Evolutionary conservation across 2,113 vertebrate genomes (phyloP).

Genomic region (Boulengeromyrus knoepffleri): DNA sequence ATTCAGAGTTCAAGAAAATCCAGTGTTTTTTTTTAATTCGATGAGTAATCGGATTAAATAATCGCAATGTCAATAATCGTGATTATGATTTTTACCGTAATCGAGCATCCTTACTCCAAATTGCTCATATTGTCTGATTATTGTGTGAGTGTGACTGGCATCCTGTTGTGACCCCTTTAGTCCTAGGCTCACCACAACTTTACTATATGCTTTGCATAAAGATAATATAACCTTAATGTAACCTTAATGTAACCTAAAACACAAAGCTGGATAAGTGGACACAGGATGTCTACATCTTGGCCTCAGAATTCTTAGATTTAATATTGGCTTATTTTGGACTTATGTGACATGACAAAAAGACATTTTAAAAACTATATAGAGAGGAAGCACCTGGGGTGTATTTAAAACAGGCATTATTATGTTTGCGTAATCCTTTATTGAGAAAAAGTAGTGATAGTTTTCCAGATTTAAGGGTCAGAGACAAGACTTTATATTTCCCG

Average conservation of each 20-base stretch:
- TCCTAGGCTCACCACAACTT: neutral
- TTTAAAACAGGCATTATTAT: slow-evolving; percentile 45
- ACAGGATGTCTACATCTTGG: neutral
- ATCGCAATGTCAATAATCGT: neutral
- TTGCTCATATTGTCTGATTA: neutral
- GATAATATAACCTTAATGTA: neutral
- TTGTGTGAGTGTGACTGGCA: neutral
- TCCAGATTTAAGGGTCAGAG: slow-evolving; percentile 22
- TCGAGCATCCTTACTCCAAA: neutral
- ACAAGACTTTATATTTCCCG: slow-evolving; percentile 32
- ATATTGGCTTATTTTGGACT: slow-evolving; percentile 3
- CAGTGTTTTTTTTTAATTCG: neutral
- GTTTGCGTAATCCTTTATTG: slow-evolving; percentile 42
- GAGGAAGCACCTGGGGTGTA: slow-evolving; percentile 55
- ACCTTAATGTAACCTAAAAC: neutral
- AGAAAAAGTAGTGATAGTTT: slow-evolving; percentile 23
- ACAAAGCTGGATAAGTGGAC: neutral
- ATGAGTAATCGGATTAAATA: neutral
- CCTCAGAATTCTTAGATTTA: neutral
- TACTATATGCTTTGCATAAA: neutral
- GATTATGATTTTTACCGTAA: neutral
- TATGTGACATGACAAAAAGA: neutral
- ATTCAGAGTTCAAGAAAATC: neutral
- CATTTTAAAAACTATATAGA: neutral
- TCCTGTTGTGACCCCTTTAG: neutral